Evolutionary conservation across 2,888 invertebrate species (phyloP).

Genomic region (Onchidella celtica): DNA sequence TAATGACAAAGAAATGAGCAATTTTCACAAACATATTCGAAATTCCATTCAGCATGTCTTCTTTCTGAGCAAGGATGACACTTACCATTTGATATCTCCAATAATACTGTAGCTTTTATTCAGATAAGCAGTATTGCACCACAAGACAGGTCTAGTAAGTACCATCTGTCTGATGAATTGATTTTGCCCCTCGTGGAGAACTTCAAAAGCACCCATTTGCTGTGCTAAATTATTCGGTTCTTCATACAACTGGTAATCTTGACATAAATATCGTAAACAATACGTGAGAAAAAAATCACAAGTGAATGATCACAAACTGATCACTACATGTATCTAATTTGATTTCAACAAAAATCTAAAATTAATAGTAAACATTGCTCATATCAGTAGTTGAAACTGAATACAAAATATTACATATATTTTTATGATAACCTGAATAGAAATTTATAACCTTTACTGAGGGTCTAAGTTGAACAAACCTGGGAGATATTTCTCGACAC

Average conservation of each 20-base stretch:
- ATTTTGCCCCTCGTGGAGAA: conserved; percentile 1
- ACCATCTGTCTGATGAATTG: conserved; percentile 32
- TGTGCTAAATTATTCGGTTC: conserved; percentile 28
- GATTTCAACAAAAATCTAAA: too few relatives aligned
- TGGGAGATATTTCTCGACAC: too few relatives aligned
- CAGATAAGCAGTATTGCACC: neutral
- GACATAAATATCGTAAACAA: neutral
- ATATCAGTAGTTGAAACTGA: too few relatives aligned
- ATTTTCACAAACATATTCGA: too few relatives aligned
- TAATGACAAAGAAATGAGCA: too few relatives aligned
- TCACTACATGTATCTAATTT: neutral
- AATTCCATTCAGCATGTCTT: too few relatives aligned
- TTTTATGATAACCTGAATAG: too few relatives aligned
- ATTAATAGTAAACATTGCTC: too few relatives aligned
- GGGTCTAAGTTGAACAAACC: too few relatives aligned
- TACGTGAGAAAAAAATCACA: neutral
- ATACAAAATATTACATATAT: too few relatives aligned
- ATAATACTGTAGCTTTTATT: conserved; percentile 8
- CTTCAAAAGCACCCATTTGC: conserved; percentile 34
- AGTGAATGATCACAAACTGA: neutral
- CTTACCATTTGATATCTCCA: conserved; percentile 16
- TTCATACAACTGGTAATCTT: conserved; percentile 19
- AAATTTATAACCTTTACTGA: too few relatives aligned
- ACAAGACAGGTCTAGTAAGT: conserved; percentile 18
- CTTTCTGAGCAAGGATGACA: neutral